Base-by-base conservation (phyloP, 2,797 vertebrate species). In the Muscicapa striata region DNA sequence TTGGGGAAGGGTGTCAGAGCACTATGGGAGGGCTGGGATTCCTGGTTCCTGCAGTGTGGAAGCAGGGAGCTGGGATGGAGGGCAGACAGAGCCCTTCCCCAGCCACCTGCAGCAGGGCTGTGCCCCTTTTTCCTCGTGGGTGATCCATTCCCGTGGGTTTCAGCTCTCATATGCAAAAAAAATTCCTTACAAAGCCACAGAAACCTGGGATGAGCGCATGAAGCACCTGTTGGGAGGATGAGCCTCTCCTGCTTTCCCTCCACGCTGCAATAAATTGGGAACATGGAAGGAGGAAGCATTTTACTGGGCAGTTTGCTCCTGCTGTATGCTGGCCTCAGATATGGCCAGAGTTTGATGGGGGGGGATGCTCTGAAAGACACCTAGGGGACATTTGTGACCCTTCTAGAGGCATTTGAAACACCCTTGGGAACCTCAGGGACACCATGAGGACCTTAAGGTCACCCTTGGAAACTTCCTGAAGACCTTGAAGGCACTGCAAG, bases 201-300 rank as follows among this genome's bases (percentile, higher is more conserved):
- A 46, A 46, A 46, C 45, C 45, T 46, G 0, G 23, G 32, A n/a
- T 6, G 74, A 63, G 24, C 0, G 0, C 51, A 4, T 2, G 4
- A 43, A 79, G 54, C 55, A 41, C 49, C 62, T 2, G 4, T 5
- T 26, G 41, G 62, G 36, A 20, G 52, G 52, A 64, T 6, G 36
- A 48, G 40, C 55, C 30, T 15, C 11, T 24, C n/a, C 54, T 13
- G 1, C 15, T n/a, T 76, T 29, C 48, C 20, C 63, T 11, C 32
- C 32, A 32, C 12, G 51, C 29, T 52, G 29, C 34, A 32, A 15
- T 34, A 30, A 77, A 52, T 24, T 11, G 9, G 41, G 54, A 36
- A 36, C 2, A 2, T 3, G 27, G 14, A 40, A 61, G 26, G 5
- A 51, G 26, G 29, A 61, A n/a, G 52, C 1, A 0, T 62, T 81